Evolutionary conservation across 2,113 vertebrate genomes (phyloP).

Genomic region (Leptobrachium ailaonicum): DNA sequence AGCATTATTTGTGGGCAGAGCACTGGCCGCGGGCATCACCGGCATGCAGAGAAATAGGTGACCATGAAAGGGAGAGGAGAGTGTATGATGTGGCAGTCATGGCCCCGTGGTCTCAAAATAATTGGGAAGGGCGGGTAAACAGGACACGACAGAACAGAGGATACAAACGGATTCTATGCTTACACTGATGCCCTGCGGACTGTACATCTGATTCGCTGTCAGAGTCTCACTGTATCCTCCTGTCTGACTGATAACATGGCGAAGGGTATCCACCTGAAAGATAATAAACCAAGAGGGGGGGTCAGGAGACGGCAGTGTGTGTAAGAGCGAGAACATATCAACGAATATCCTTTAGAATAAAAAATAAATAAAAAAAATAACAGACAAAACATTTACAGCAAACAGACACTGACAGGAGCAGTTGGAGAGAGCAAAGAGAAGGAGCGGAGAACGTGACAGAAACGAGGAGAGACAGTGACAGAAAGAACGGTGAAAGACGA

Average conservation of each 20-base stretch:
- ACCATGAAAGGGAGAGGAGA: slow-evolving; percentile 78
- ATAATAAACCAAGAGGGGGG: neutral
- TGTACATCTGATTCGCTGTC: slow-evolving; percentile 98
- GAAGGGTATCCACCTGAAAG: slow-evolving; percentile 99
- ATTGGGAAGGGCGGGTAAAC: slow-evolving; percentile 70
- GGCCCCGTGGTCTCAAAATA: slow-evolving; percentile 90
- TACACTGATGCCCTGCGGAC: slow-evolving; percentile 99
- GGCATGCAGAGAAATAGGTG: slow-evolving; percentile 81
- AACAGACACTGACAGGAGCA: neutral
- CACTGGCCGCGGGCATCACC: slow-evolving; percentile 71
- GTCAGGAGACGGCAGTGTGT: slow-evolving; percentile 55
- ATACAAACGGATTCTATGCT: slow-evolving; percentile 70
- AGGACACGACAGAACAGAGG: neutral
- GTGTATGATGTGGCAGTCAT: slow-evolving; percentile 80
- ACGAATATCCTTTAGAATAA: no score
- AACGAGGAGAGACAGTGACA: neutral
- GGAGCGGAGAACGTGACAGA: neutral
- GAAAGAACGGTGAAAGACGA: neutral
- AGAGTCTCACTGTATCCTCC: slow-evolving; percentile 99
- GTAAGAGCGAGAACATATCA: neutral
- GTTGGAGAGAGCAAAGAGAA: neutral
- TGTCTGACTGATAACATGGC: slow-evolving; percentile 99
- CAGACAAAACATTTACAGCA: no score
- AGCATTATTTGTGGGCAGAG: slow-evolving; percentile 63
- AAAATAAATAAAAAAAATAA: neutral